Conservation (phyloP, 2,113 vertebrate species). For the Barbus barbus region DNA sequence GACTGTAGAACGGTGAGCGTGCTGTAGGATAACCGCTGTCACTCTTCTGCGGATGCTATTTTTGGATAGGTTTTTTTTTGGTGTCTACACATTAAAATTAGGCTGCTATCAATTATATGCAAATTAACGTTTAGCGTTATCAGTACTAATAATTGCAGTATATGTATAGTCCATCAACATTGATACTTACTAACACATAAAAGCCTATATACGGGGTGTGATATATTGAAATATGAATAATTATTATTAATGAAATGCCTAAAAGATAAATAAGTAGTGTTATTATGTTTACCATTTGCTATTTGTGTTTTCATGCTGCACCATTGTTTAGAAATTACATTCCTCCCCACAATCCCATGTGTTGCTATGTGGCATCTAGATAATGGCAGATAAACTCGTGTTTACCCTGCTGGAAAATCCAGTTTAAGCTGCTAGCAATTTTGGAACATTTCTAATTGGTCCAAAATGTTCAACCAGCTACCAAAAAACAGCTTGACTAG, state of each 20-base stretch:
- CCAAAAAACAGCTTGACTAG: not conserved
- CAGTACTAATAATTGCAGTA: not conserved
- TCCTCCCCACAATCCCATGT: not conserved
- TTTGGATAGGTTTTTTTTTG: not conserved
- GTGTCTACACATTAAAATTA: not conserved
- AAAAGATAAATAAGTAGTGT: not conserved
- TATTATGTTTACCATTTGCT: not conserved
- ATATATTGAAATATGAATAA: not conserved
- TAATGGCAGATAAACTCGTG: not conserved
- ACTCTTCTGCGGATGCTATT: not conserved
- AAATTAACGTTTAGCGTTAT: not conserved
- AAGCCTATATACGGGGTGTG: not conserved
- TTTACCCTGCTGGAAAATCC: not conserved
- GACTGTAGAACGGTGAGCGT: conserved; percentile 91
- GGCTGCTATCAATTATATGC: not conserved
- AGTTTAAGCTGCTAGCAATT: not conserved
- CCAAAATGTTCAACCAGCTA: not conserved
- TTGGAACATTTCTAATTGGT: not conserved
- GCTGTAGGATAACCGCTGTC: not conserved
- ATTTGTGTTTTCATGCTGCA: not conserved
- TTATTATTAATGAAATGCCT: too few relatives aligned
- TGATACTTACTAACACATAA: too few relatives aligned
- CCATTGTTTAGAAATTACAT: not conserved
- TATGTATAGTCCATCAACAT: not conserved
- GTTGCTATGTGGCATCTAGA: conserved; percentile 11